Percentiles rank a stretch among this genome's conserved stretches.
Evolutionary conservation across 2,888 invertebrate species (phyloP).

Genomic region (Blera fallax): DNA sequence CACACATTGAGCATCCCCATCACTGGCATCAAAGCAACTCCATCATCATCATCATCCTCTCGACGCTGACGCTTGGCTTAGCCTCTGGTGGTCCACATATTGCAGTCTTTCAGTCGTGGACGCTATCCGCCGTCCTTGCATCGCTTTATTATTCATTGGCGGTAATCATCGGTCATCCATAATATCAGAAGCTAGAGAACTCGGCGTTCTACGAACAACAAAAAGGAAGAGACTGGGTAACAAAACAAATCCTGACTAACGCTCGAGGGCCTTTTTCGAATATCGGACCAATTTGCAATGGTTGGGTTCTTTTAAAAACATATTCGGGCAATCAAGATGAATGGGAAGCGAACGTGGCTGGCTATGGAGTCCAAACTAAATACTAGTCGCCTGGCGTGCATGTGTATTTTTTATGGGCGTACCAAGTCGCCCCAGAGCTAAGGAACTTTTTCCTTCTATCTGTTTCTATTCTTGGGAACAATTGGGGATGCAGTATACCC

Average conservation of each 20-base stretch:
- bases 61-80: conserved; percentile 71
- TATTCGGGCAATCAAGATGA: conserved; percentile 71
- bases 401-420: conserved; percentile 51
- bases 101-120: conserved; percentile 18
- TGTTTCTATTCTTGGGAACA: conserved; percentile 27
- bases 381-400: conserved; percentile 1
- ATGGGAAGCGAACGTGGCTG: conserved; percentile 51
- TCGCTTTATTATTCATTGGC: conserved; percentile 71
- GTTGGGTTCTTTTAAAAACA: conserved; percentile 63
- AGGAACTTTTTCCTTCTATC: conserved; percentile 31
- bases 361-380: conserved; percentile 32
- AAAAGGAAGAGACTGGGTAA: conserved; percentile 41
- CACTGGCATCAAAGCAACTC: conserved; percentile 51
- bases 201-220: conserved; percentile 55
- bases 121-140: conserved; percentile 33
- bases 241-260: conserved; percentile 70
- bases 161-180: conserved; percentile 72
- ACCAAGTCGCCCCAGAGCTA: conserved; percentile 41
- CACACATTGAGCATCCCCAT: conserved; percentile 64
- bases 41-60: conserved; percentile 71
- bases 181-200: conserved; percentile 72
- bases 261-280: conserved; percentile 59
- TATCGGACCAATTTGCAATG: conserved; percentile 71
- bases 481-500: conserved; percentile 26
- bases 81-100: conserved; percentile 72